Percentiles rank a stretch among this genome's conserved stretches.
These are phyloP conservation scores for Bombus superbus DNA, from an alignment of 1,140 invertebrate species.

Conservation along the genomic window DNA sequence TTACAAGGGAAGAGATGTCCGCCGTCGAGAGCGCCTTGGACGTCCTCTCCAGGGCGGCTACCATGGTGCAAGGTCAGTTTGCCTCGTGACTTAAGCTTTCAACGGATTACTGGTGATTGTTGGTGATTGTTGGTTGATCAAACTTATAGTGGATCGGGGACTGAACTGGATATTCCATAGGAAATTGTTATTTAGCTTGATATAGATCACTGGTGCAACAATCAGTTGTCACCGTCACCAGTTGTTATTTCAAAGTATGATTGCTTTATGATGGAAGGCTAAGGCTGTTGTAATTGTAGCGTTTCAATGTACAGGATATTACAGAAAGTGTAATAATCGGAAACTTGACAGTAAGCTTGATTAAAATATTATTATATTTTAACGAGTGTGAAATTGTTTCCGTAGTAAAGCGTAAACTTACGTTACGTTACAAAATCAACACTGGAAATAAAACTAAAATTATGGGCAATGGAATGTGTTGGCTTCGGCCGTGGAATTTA, in stretches of 20 bases:
- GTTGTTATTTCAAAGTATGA: neutral
- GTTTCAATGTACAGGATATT: no score
- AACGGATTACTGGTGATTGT: neutral
- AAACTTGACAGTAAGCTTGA: neutral
- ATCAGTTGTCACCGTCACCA: neutral
- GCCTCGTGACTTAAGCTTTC: conserved; percentile 7
- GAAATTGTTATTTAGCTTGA: neutral
- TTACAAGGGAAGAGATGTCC: conserved; percentile 73
- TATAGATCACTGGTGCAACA: no score
- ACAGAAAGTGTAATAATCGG: neutral
- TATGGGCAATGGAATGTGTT: neutral
- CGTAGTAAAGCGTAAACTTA: neutral
- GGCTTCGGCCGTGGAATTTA: neutral
- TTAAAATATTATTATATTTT: neutral
- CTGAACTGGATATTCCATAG: neutral
- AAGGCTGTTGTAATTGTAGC: neutral
- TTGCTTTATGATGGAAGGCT: neutral
- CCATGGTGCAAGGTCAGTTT: conserved; percentile 92
- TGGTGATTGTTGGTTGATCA: neutral
- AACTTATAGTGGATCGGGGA: neutral
- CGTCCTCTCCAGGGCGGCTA: conserved; percentile 93
- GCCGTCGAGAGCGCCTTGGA: conserved; percentile 92
- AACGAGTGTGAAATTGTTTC: neutral
- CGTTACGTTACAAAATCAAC: neutral
- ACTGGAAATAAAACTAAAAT: neutral